Conservation (phyloP, 2,888 invertebrate genomes). For the Lepidonotus clava region DNA sequence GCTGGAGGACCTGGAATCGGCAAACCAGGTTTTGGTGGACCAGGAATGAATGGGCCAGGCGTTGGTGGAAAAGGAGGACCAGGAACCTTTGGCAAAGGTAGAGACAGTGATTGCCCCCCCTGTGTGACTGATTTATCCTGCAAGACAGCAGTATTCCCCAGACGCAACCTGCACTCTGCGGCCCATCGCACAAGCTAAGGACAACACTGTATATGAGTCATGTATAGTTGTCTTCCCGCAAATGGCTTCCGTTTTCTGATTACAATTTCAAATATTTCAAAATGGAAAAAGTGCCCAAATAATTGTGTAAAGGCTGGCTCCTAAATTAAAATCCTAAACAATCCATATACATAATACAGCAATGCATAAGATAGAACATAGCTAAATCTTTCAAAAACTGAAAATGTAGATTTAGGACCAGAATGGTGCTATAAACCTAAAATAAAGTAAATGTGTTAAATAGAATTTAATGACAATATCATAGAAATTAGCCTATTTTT, state of each 20-base stretch:
- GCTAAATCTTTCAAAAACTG: too few relatives aligned
- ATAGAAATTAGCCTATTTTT: too few relatives aligned
- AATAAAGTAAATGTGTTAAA: too few relatives aligned
- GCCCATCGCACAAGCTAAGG: neutral
- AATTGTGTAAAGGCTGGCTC: too few relatives aligned
- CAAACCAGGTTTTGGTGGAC: neutral
- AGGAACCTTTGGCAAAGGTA: conserved; percentile 33
- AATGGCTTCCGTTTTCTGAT: neutral
- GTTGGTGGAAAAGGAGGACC: neutral
- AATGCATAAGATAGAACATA: neutral
- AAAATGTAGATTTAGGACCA: too few relatives aligned
- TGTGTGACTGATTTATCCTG: too few relatives aligned
- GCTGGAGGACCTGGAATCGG: neutral
- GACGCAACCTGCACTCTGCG: too few relatives aligned
- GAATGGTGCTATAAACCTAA: too few relatives aligned
- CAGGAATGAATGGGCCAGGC: neutral
- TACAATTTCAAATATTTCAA: too few relatives aligned
- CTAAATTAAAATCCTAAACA: neutral
- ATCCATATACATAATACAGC: neutral
- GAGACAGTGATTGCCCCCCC: neutral
- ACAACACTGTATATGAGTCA: neutral
- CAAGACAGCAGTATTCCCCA: too few relatives aligned
- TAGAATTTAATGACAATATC: too few relatives aligned
- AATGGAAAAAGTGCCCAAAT: too few relatives aligned
- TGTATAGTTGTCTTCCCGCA: neutral